Evolutionary conservation across 2,113 vertebrate species (phyloP).

Genomic region (Alexandromys fortis): DNA sequence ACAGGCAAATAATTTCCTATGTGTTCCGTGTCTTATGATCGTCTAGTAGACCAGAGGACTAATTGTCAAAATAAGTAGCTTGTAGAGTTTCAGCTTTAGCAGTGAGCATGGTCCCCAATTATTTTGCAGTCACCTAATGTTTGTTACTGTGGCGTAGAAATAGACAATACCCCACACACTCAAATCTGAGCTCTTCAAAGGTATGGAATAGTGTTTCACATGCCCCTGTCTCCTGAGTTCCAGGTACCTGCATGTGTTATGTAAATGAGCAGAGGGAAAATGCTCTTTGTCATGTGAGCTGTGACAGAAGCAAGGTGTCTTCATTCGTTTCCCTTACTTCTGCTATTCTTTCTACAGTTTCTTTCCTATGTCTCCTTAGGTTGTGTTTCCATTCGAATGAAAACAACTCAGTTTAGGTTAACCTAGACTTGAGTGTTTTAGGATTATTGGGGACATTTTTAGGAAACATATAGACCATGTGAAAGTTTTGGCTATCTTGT

Average conservation of each 20-base stretch:
- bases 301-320: neutral
- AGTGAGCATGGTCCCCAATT: neutral
- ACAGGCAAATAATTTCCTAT: conserved; percentile 14
- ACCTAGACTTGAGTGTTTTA: neutral
- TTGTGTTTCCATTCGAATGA: conserved; percentile 20
- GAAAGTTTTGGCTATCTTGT: neutral
- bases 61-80: conserved; percentile 10
- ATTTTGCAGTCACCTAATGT: neutral
- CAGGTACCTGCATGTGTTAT: neutral
- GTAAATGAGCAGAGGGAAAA: neutral
- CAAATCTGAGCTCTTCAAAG: neutral
- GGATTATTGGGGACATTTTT: neutral
- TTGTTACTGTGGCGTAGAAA: neutral
- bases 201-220: neutral
- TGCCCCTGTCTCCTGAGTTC: neutral
- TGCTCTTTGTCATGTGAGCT: neutral
- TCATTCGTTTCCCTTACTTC: conserved; percentile 10
- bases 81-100: neutral
- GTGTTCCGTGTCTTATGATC: neutral
- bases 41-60: neutral
- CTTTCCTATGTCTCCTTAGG: neutral
- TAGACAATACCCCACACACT: neutral
- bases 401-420: conserved; percentile 43
- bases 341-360: neutral
- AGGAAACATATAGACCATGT: neutral